phyloP scores from a whole-genome alignment of 2,797 vertebrate genomes.

The Australoheros facetus region DNA sequence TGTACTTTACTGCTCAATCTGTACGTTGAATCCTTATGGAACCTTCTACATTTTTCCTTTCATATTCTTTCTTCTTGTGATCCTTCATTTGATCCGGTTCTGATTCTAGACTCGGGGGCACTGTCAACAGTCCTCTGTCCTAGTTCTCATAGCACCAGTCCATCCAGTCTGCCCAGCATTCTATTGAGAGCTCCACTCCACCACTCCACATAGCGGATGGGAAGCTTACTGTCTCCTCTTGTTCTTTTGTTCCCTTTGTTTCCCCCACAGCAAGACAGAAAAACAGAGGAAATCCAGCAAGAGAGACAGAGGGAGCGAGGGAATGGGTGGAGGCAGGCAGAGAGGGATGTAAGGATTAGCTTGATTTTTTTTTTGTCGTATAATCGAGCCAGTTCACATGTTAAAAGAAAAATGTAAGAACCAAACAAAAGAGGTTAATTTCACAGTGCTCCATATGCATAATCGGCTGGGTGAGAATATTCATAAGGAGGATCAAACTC shows the following conservation, averaged over 20 bases:
- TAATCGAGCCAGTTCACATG: slow-evolving; percentile 69
- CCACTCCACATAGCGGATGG: slow-evolving; percentile 66
- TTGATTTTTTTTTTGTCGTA: slow-evolving; percentile 57
- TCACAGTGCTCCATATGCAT: slow-evolving; percentile 48
- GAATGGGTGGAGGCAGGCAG: slow-evolving; percentile 51
- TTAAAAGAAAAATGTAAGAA: slow-evolving; percentile 59
- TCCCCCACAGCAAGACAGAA: slow-evolving; percentile 74
- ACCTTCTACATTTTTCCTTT: neutral
- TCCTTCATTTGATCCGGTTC: slow-evolving; percentile 43
- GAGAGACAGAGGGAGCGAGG: slow-evolving; percentile 53
- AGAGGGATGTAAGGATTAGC: slow-evolving; percentile 73
- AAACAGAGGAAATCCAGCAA: slow-evolving; percentile 76
- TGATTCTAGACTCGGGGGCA: slow-evolving; percentile 50
- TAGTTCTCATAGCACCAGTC: slow-evolving; percentile 71
- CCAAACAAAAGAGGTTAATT: slow-evolving; percentile 71
- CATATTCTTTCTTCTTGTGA: slow-evolving; percentile 7
- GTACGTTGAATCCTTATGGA: slow-evolving; percentile 7
- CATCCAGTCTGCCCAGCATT: slow-evolving; percentile 54
- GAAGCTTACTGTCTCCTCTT: slow-evolving; percentile 73
- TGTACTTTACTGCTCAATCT: neutral
- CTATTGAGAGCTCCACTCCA: slow-evolving; percentile 65
- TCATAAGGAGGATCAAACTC: slow-evolving; percentile 45
- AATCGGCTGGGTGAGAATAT: slow-evolving; percentile 40
- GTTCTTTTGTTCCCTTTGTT: slow-evolving; percentile 77
- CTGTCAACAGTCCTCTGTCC: slow-evolving; percentile 66